Percentiles rank a stretch among this genome's conserved stretches.
Conservation (phyloP, 2,113 vertebrate species). For the Tylochromis polylepis region DNA sequence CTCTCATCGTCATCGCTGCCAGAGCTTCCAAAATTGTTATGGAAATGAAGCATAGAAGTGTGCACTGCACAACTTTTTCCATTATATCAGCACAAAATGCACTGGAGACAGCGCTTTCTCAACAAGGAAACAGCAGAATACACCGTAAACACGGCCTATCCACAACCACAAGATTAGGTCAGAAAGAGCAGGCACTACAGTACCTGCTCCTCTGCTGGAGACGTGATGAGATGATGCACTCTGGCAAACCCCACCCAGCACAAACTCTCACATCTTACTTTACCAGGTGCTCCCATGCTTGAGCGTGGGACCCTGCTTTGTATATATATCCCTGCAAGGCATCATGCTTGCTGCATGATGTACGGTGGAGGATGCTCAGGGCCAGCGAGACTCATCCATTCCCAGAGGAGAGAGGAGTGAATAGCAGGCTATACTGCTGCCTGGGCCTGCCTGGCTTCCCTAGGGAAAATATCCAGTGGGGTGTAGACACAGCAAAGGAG, state of each 20-base stretch:
- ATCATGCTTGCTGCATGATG: conserved; percentile 54
- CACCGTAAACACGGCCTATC: neutral
- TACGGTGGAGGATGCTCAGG: conserved; percentile 58
- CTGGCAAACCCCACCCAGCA: neutral
- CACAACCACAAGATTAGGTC: conserved; percentile 4
- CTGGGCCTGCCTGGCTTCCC: conserved; percentile 39
- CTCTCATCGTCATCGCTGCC: conserved; percentile 7
- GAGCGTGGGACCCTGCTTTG: conserved; percentile 13
- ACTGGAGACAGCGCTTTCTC: conserved; percentile 34
- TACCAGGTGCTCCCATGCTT: conserved; percentile 42
- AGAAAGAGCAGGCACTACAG: conserved; percentile 1
- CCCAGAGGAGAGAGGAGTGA: conserved; percentile 41
- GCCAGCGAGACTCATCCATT: conserved; percentile 33
- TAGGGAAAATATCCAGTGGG: conserved; percentile 40
- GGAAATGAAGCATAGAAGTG: conserved; percentile 27
- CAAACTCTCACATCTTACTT: conserved; percentile 42
- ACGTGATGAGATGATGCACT: conserved; percentile 1
- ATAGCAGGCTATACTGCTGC: conserved; percentile 43
- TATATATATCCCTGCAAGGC: conserved; percentile 25
- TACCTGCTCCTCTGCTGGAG: neutral
- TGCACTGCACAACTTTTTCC: conserved; percentile 26
- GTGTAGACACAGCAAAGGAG: conserved; percentile 32
- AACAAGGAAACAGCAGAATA: neutral
- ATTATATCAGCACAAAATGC: conserved; percentile 55
- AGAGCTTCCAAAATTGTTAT: conserved; percentile 17